Conservation (phyloP, 2,113 vertebrate genomes). For the Anhinga anhinga region DNA sequence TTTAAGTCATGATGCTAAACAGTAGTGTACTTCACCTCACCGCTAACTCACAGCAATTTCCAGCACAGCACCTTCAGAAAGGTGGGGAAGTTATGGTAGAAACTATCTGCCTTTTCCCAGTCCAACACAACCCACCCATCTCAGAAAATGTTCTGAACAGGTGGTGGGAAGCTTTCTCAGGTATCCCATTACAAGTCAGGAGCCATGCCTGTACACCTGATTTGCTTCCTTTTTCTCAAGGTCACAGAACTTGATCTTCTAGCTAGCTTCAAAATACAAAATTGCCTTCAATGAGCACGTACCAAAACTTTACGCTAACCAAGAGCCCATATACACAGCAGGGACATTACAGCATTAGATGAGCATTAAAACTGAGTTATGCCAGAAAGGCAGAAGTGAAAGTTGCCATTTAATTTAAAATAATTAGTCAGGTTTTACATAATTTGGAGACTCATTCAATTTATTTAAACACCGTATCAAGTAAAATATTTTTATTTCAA, state of each 20-base stretch:
- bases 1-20: background rate
- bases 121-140: background rate
- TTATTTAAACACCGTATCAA: slow-evolving; percentile 4
- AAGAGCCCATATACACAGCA: background rate
- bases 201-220: background rate
- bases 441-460: slow-evolving; percentile 19
- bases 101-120: background rate
- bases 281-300: background rate
- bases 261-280: background rate
- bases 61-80: background rate
- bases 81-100: background rate
- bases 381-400: background rate
- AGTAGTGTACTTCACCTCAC: background rate
- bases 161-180: background rate
- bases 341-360: background rate
- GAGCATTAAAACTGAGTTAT: slow-evolving; percentile 13
- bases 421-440: slow-evolving; percentile 28
- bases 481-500: slow-evolving; percentile 11
- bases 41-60: background rate
- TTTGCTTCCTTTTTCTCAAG: background rate
- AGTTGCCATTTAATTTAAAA: slow-evolving; percentile 7
- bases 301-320: background rate
- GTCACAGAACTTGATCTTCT: background rate
- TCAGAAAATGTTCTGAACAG: rapidly evolving
- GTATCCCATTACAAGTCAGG: background rate